Conservation (phyloP, 2,888 invertebrate species). For the Leucophenga montana region DNA sequence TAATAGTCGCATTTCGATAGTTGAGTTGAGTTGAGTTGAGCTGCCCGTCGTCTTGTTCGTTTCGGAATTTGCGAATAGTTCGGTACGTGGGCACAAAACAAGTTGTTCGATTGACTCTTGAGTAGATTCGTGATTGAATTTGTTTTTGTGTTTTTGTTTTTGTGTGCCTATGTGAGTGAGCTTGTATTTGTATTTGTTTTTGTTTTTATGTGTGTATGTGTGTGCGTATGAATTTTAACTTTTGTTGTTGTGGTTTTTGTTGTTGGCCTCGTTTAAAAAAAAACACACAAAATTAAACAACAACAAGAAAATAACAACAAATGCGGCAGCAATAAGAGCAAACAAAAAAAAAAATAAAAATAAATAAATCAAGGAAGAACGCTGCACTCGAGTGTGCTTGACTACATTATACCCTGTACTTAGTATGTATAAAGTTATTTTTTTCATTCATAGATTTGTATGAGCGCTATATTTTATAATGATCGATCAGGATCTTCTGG, state of each 20-base stretch:
- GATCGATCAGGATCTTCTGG: too few species aligned
- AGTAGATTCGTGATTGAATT: conserved; percentile 2
- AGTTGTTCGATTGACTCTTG: conserved; percentile 1
- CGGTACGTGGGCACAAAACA: neutral
- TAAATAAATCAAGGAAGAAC: too few species aligned
- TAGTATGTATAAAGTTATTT: too few species aligned
- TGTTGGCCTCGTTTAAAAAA: conserved; percentile 4
- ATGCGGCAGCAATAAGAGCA: neutral
- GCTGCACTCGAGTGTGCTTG: too few species aligned
- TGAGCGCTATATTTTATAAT: too few species aligned
- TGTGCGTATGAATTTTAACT: too few species aligned
- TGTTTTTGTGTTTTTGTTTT: too few species aligned
- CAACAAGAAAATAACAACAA: neutral
- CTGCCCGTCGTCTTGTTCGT: neutral
- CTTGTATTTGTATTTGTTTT: neutral
- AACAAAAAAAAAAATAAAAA: conserved; percentile 5
- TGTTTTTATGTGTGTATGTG: too few species aligned
- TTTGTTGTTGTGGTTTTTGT: neutral
- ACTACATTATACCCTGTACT: too few species aligned
- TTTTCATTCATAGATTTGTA: too few species aligned
- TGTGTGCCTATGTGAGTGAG: neutral
- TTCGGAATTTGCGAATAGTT: neutral
- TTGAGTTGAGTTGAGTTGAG: neutral
- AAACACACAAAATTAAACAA: conserved; percentile 13
- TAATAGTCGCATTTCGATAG: conserved; percentile 7